Base-by-base conservation (phyloP, 2,797 vertebrate species). In the Hydrocynus forskahlii region DNA sequence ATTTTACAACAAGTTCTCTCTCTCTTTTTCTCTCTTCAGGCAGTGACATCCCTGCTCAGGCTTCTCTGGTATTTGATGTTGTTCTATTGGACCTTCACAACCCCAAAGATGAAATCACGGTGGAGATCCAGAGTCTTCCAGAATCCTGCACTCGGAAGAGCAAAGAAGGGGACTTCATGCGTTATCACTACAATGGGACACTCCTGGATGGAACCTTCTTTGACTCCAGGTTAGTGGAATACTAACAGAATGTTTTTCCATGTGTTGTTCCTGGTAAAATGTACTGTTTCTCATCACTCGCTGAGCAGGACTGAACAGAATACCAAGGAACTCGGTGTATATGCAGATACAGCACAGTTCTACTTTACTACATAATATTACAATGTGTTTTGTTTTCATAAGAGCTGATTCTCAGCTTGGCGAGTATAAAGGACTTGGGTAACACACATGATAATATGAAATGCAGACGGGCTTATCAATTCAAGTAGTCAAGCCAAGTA, bases 1-100 rank as follows among this genome's bases (percentile, higher is more conserved):
- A 52, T 52, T 52, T 52, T 52, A 52, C 48, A 16, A 8, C 8
- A 45, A 45, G 7, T 13, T 52, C 48, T 50, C 48, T 50, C 48
- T 52, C 48, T 52, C 48, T 52, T 3, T 52, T 1, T 52, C 48
- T 52, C 48, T 16, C 13, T 52, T 10, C 82, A 99, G 98, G 97
- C 64, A 99, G 97, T 81, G 97, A 99, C 83, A 98, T 99, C 81
- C 98, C 98, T 9, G 95, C 94, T n/a, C 97, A 99, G 91, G 98
- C 98, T 0, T 97, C 97, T 29, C 93, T 99, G 50, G 96, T 99
- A 52, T 99, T 99, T 82, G 97, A 99, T 21, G 96, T 99, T 13
- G 89, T 94, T 0, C 92, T 99, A 10, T 78, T 99, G 84, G 98
- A 99, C 86, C 96, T 99, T 70, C 98, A 99, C 89, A 99, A 99